Conservation (phyloP, 2,797 vertebrate genomes). For the Oceanodroma leucorhoa region DNA sequence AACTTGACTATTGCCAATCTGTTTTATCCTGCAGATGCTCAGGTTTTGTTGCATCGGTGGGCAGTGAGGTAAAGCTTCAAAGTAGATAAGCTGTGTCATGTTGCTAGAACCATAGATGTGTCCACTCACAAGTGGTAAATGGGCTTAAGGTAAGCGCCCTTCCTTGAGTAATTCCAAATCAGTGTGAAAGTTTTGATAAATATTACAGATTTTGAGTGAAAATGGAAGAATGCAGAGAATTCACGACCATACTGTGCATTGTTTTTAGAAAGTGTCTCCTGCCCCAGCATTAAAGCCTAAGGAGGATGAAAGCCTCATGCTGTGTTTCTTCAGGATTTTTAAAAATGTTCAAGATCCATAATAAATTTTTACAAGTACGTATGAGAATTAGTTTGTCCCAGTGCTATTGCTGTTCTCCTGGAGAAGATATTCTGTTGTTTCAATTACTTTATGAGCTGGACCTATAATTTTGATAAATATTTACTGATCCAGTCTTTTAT, state of each 20-base stretch:
- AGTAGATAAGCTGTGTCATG: background rate
- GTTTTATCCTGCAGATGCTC: background rate
- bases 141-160: background rate
- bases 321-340: background rate
- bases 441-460: background rate
- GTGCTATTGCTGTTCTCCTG: background rate
- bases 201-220: background rate
- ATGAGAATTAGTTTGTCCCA: background rate
- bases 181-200: background rate
- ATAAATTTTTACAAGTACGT: background rate
- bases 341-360: background rate
- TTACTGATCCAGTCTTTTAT: constrained; percentile 57
- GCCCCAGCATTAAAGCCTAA: background rate
- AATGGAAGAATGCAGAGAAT: background rate
- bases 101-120: background rate
- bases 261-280: background rate
- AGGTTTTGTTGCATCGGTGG: background rate
- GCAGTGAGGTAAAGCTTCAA: background rate
- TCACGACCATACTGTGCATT: background rate
- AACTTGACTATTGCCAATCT: background rate
- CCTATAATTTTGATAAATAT: constrained; percentile 39
- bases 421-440: background rate
- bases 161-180: background rate
- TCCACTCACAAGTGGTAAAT: background rate
- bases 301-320: background rate